Conservation (phyloP, 2,113 vertebrate species). For the Salminus brasiliensis region DNA sequence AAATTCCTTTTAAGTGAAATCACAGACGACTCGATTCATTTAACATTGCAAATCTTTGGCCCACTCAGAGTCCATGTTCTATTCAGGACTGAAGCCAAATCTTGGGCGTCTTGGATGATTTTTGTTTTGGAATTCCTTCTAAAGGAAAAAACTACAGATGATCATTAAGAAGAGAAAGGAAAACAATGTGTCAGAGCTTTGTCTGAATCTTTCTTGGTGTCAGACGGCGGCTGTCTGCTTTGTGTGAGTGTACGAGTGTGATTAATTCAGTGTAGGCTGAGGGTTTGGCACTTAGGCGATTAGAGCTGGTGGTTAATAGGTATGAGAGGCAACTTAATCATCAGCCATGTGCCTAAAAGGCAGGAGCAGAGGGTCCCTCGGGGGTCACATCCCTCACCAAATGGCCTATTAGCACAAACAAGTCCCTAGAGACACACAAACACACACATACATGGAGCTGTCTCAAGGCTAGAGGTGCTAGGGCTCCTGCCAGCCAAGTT, state of each 20-base stretch:
- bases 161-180: neutral
- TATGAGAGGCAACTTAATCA: slow-evolving; percentile 37
- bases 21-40: too few relatives aligned
- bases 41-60: too few relatives aligned
- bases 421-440: slow-evolving; percentile 27
- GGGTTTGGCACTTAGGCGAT: slow-evolving; percentile 51
- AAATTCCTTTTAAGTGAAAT: neutral
- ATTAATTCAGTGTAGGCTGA: slow-evolving; percentile 44
- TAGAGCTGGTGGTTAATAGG: slow-evolving; percentile 43
- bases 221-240: slow-evolving; percentile 37
- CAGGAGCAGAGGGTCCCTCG: slow-evolving; percentile 20
- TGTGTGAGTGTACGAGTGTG: slow-evolving; percentile 3
- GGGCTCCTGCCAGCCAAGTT: slow-evolving; percentile 3
- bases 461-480: slow-evolving; percentile 23
- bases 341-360: slow-evolving; percentile 6
- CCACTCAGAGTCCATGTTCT: too few relatives aligned
- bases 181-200: neutral
- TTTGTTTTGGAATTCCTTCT: neutral
- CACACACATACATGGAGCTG: neutral
- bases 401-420: slow-evolving; percentile 57
- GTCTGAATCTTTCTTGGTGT: slow-evolving; percentile 1
- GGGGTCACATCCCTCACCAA: slow-evolving; percentile 44
- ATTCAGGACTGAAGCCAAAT: too few relatives aligned
- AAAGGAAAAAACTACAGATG: neutral
- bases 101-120: neutral